These are phyloP conservation scores for Linepithema humile DNA, from an alignment of 1,140 invertebrate genomes.

Conservation along the genomic window DNA sequence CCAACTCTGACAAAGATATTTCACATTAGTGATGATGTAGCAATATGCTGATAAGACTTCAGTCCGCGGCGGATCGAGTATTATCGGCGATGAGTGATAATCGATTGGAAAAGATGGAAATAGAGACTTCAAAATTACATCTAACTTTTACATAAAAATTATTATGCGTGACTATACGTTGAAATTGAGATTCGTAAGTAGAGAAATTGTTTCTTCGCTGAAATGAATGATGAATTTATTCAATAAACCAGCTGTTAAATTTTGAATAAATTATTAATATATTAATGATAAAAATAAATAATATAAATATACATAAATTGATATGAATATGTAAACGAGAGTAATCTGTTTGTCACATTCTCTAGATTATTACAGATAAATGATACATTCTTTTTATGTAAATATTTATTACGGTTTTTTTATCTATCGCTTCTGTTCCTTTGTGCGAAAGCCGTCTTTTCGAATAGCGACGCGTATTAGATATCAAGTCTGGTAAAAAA, in stretches of 20 bases:
- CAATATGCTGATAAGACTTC: slow-evolving; percentile 44
- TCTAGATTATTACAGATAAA: background rate
- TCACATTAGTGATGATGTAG: slow-evolving; percentile 10
- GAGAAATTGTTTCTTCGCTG: background rate
- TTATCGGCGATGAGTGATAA: slow-evolving; percentile 1
- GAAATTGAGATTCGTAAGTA: background rate
- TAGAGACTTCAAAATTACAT: slow-evolving; percentile 22
- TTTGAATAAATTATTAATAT: background rate
- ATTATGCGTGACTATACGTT: background rate
- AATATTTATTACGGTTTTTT: background rate
- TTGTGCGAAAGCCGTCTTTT: background rate
- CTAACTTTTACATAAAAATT: background rate
- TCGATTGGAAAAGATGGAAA: background rate
- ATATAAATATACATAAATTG: slow-evolving; percentile 15
- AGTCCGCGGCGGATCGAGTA: background rate
- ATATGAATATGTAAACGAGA: background rate
- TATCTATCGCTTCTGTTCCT: background rate
- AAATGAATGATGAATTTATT: background rate
- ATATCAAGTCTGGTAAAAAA: slow-evolving; percentile 25
- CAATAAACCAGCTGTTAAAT: background rate
- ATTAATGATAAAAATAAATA: background rate
- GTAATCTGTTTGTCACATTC: background rate
- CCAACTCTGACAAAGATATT: slow-evolving; percentile 18
- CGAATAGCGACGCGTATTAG: background rate
- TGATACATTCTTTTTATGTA: background rate